A percentile compares a stretch with the other conserved stretches of the same genome.
Evolutionary conservation across 37 sponge, comb jelly and placozoan genomes (phyloP).

Genomic region (Oopsacas minuta): DNA sequence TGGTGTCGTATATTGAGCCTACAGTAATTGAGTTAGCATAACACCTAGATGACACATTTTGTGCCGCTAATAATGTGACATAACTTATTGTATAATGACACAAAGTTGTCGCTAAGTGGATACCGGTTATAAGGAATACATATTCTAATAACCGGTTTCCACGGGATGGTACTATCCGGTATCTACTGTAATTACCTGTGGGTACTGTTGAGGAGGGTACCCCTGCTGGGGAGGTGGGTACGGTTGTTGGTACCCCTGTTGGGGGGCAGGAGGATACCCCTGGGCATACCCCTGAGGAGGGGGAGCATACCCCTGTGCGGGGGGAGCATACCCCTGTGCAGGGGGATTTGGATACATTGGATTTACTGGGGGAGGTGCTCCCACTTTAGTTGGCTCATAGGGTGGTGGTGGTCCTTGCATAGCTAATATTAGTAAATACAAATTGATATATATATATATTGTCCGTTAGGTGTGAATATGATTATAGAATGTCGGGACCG

Average conservation of each 20-base stretch:
- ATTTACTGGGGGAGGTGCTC: background rate
- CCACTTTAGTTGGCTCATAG: background rate
- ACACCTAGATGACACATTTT: background rate
- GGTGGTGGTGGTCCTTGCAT: background rate
- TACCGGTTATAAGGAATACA: background rate
- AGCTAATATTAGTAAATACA: too few relatives aligned
- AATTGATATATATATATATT: too few relatives aligned
- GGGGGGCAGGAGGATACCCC: background rate
- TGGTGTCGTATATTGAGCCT: too few relatives aligned
- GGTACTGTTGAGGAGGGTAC: background rate
- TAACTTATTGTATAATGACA: too few relatives aligned
- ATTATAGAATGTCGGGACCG: too few relatives aligned
- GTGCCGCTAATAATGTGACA: background rate
- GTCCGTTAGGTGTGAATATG: too few relatives aligned
- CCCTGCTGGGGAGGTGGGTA: background rate
- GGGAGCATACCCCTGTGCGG: background rate
- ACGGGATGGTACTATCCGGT: background rate
- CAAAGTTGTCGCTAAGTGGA: too few relatives aligned
- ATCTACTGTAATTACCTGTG: background rate
- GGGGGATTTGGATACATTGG: background rate
- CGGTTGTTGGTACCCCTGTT: background rate
- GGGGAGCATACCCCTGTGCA: background rate
- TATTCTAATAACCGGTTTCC: background rate
- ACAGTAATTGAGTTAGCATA: too few relatives aligned
- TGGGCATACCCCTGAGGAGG: background rate